Conservation (phyloP, 2,888 invertebrate genomes). For the Gryllus longicercus region DNA sequence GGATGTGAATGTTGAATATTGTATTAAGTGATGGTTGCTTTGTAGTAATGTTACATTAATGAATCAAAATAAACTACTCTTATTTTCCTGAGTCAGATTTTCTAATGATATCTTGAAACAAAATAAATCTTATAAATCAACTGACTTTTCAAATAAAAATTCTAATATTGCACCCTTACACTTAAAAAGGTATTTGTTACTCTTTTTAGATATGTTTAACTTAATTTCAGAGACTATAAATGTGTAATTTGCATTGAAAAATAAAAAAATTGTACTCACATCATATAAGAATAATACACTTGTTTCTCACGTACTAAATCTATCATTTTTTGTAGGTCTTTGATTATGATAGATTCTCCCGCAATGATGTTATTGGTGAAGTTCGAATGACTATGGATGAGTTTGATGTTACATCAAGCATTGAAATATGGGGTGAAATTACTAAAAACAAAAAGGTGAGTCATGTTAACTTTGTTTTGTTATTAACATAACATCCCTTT, state of each 20-base stretch:
- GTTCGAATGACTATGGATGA: constrained; percentile 73
- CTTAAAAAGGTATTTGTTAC: too few species aligned
- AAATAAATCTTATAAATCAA: too few species aligned
- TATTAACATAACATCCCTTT: too few species aligned
- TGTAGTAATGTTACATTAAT: not conserved
- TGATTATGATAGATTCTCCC: constrained; percentile 69
- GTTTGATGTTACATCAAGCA: constrained; percentile 71
- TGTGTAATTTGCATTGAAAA: not conserved
- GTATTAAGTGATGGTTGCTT: too few species aligned
- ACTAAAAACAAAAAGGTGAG: constrained; percentile 67
- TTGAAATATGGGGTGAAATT: constrained; percentile 86
- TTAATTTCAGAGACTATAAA: not conserved
- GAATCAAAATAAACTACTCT: not conserved
- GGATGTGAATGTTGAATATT: not conserved
- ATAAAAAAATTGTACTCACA: not conserved
- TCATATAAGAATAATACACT: not conserved
- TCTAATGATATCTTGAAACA: too few species aligned
- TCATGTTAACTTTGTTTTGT: not conserved
- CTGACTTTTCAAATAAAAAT: too few species aligned
- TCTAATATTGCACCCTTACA: too few species aligned
- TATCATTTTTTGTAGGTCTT: constrained; percentile 47
- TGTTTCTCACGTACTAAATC: constrained; percentile 8
- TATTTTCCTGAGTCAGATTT: not conserved
- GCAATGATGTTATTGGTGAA: constrained; percentile 85
- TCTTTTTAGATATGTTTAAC: too few species aligned